phyloP scores from a whole-genome alignment of 2,113 vertebrate species.

The Monarcha castaneiventris region DNA sequence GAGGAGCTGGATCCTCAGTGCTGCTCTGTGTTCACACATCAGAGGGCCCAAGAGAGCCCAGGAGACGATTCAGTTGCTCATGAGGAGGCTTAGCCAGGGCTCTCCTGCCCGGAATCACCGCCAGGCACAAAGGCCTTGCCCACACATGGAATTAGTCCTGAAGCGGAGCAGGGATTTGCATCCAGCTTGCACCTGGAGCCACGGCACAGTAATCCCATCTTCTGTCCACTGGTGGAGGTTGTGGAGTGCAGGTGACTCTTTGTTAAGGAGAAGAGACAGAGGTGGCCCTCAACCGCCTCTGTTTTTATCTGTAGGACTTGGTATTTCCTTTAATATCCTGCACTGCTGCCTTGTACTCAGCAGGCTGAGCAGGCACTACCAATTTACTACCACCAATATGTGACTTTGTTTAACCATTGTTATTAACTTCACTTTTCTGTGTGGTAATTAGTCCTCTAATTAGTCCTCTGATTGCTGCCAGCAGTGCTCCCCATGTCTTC shows the following conservation, averaged over 20 bases:
- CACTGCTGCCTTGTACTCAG: neutral
- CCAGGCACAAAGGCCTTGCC: neutral
- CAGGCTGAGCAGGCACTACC: neutral
- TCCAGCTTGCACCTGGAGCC: neutral
- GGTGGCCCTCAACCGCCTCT: neutral
- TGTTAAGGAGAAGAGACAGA: neutral
- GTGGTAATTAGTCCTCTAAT: neutral
- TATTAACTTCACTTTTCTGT: neutral
- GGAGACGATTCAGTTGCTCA: neutral
- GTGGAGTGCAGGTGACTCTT: neutral
- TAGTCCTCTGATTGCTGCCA: neutral
- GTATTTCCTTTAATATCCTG: neutral
- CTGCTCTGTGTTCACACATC: neutral
- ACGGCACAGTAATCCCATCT: rapidly evolving
- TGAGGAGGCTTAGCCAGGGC: neutral
- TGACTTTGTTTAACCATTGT: neutral
- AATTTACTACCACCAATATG: neutral
- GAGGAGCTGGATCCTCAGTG: neutral
- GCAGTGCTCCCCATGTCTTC: neutral
- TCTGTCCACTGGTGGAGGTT: neutral
- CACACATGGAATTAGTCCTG: neutral
- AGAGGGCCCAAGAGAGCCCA: neutral
- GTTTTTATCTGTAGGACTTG: neutral
- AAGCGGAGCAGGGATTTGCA: neutral
- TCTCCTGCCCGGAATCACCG: neutral